phyloP scores from a whole-genome alignment of 2,888 invertebrate species.

The Patella ulyssiponensis region DNA sequence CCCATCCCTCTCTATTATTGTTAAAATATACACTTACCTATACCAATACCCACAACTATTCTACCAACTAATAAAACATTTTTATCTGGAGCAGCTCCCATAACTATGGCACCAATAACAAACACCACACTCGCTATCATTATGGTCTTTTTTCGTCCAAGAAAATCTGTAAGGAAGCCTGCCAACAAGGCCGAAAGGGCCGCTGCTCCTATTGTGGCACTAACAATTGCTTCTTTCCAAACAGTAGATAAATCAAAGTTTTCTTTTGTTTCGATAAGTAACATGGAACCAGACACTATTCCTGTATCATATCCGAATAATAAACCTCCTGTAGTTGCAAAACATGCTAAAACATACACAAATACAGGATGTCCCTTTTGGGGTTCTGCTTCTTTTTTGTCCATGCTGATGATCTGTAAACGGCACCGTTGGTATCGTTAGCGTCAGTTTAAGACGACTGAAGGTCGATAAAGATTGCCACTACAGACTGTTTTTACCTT shows the following conservation, averaged over 20 bases:
- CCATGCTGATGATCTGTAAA: background rate
- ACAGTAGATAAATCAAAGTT: conserved; percentile 69
- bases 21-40: conserved; percentile 64
- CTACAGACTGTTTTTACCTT: too few species aligned
- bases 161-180: conserved; percentile 72
- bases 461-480: too few species aligned
- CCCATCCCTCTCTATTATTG: too few species aligned
- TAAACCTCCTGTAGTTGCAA: conserved; percentile 72
- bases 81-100: conserved; percentile 68
- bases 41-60: conserved; percentile 72
- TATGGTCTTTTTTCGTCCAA: conserved; percentile 74
- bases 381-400: background rate
- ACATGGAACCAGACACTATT: conserved; percentile 75
- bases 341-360: conserved; percentile 50
- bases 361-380: conserved; percentile 24
- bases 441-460: background rate
- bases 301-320: conserved; percentile 74
- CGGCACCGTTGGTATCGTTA: background rate
- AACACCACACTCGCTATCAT: conserved; percentile 73
- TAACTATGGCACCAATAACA: conserved; percentile 72
- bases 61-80: conserved; percentile 71
- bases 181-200: conserved; percentile 71
- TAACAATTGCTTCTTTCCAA: conserved; percentile 75
- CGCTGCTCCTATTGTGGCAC: conserved; percentile 73
- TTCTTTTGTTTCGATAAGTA: conserved; percentile 73